Evolutionary conservation across 2,797 vertebrate genomes (phyloP), one percentile per base, ranked within the genome.

Genomic region (Buceros bicornis): DNA sequence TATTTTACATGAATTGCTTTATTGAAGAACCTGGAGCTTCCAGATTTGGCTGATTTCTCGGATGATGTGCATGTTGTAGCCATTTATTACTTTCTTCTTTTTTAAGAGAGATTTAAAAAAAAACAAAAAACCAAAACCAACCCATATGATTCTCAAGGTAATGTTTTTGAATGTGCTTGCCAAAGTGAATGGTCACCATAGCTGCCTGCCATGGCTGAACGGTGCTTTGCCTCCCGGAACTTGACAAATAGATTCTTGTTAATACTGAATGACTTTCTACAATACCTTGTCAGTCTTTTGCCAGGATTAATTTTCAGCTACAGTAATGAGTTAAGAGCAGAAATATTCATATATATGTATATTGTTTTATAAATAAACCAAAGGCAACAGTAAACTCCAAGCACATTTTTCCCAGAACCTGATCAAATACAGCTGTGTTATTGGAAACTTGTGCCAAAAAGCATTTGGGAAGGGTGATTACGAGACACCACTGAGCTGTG

Each of bases 221-320:
- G 3, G 65, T 81, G 42, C 45, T 78, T 86, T 65, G 61, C 72
- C 40, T 95, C 47, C 29, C 77, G 61, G 65, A 85, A 56, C 65
- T 80, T 93, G 82, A 96, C 61, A 94, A 90, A 93, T 82, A 1
- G 2, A 18, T 88, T 87, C 28, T 80, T 95, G 66, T 74, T 50
- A 94, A 74, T 72, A 88, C 26, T 33, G 65, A 90, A 54, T 90
- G n/a, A 40, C 40, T 95, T 95, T 72, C 47, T 83, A 95, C 87
- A 92, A 79, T 76, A 78, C 37, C 1, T 1, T 35, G 26, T 54
- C 58, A 53, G 29, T 74, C 79, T 91, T 83, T 86, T 71, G 82
- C 72, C 58, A 91, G 77, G 50, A 78, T 77, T 92, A 53, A 56
- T 78, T 91, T 83, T 71, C 69, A 91, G 67, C 9, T 33, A 62